Conservation (phyloP, 2,888 invertebrate genomes). For the Sipha maydis region DNA sequence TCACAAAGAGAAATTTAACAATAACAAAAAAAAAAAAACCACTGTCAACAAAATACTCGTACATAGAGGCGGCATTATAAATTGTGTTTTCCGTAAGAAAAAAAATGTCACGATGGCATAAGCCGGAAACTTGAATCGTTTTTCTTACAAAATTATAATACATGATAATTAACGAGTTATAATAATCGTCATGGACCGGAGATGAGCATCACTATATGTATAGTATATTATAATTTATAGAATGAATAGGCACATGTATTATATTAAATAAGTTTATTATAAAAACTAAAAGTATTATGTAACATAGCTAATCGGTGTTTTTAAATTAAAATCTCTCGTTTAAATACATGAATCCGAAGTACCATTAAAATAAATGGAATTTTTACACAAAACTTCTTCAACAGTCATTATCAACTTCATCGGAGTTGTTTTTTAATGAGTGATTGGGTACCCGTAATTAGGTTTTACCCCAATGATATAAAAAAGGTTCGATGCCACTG, state of each 20-base stretch:
- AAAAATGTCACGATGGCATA: conserved; percentile 5
- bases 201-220: neutral
- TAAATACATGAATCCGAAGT: too few relatives aligned
- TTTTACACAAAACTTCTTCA: too few relatives aligned
- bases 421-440: too few relatives aligned
- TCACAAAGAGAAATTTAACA: conserved; percentile 48
- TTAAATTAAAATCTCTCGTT: too few relatives aligned
- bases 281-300: too few relatives aligned
- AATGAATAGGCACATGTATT: neutral
- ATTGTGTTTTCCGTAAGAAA: conserved; percentile 30
- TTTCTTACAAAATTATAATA: conserved; percentile 10
- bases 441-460: too few relatives aligned
- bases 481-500: too few relatives aligned
- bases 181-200: neutral
- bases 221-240: neutral
- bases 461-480: too few relatives aligned
- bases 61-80: conserved; percentile 1
- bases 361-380: too few relatives aligned
- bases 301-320: too few relatives aligned
- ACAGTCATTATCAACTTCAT: too few relatives aligned
- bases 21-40: neutral
- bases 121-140: conserved; percentile 28
- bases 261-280: too few relatives aligned
- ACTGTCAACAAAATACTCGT: conserved; percentile 29
- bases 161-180: neutral